phyloP scores from a whole-genome alignment of 2,888 invertebrate species.

The Heliconius cydno region DNA sequence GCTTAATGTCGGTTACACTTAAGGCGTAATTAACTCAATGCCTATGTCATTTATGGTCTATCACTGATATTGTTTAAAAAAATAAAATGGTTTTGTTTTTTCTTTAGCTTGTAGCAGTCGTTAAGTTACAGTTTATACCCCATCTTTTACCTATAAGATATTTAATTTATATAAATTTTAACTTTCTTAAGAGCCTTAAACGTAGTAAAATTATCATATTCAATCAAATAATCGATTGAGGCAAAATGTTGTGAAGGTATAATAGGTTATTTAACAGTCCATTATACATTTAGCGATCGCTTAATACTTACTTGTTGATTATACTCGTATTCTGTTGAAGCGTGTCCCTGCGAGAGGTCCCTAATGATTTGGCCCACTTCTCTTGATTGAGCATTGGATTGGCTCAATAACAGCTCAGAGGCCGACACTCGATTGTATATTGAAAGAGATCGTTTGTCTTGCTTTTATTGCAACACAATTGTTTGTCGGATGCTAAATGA shows the following conservation, averaged over 20 bases:
- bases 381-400: slow-evolving; percentile 44
- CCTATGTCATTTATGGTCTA: not conserved
- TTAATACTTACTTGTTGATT: slow-evolving; percentile 36
- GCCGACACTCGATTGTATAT: slow-evolving; percentile 62
- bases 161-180: too few species aligned
- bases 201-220: slow-evolving; percentile 33
- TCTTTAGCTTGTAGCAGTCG: too few species aligned
- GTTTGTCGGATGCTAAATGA: slow-evolving; percentile 55
- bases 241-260: not conserved
- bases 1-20: slow-evolving; percentile 49
- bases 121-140: too few species aligned
- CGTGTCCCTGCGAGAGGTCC: slow-evolving; percentile 45
- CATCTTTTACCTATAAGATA: too few species aligned
- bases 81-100: too few species aligned
- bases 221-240: slow-evolving; percentile 30
- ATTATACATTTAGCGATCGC: slow-evolving; percentile 40
- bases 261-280: slow-evolving; percentile 32
- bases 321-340: slow-evolving; percentile 20
- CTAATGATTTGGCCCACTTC: slow-evolving; percentile 48
- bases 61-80: not conserved
- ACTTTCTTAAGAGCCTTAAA: slow-evolving; percentile 20
- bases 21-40: not conserved
- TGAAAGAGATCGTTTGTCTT: slow-evolving; percentile 65
- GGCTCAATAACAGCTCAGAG: slow-evolving; percentile 46
- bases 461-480: slow-evolving; percentile 63